Evolutionary conservation across 2,113 vertebrate genomes (phyloP).

Genomic region (Pteronura brasiliensis): DNA sequence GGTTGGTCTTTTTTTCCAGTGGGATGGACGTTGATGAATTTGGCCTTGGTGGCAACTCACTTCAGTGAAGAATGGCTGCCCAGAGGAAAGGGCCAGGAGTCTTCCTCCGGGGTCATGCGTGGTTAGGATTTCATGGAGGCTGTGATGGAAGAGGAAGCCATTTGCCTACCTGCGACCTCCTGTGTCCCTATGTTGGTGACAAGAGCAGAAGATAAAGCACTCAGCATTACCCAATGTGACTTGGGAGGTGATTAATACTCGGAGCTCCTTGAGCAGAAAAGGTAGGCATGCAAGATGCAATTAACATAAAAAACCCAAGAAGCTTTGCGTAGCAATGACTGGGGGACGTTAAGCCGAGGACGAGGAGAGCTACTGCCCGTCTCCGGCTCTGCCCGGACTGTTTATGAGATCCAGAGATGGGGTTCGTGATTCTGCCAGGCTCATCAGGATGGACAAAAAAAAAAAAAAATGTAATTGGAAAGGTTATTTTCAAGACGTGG

Average conservation of each 20-base stretch:
- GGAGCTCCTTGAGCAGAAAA: slow-evolving; percentile 44
- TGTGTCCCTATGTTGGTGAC: slow-evolving; percentile 4
- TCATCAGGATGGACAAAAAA: neutral
- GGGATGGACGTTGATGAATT: slow-evolving; percentile 1
- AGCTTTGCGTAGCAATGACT: neutral
- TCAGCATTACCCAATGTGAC: slow-evolving; percentile 42
- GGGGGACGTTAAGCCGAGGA: neutral
- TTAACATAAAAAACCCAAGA: slow-evolving; percentile 65
- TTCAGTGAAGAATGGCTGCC: neutral
- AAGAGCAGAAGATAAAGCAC: slow-evolving; percentile 43
- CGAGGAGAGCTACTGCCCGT: neutral
- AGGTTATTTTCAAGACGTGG: slow-evolving; percentile 32
- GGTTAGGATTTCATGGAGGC: neutral
- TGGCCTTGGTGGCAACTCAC: slow-evolving; percentile 19
- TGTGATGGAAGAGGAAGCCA: neutral
- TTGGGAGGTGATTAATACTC: slow-evolving; percentile 70
- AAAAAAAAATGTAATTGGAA: slow-evolving; percentile 33
- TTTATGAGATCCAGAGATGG: neutral
- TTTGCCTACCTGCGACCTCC: neutral
- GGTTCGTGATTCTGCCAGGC: neutral
- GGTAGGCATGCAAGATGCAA: slow-evolving; percentile 56
- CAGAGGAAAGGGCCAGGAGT: slow-evolving; percentile 19
- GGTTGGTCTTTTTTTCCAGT: slow-evolving; percentile 48
- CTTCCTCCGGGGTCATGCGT: neutral
- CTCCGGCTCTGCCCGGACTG: neutral